Conservation (phyloP, 2,797 vertebrate genomes). For the Australoheros facetus region DNA sequence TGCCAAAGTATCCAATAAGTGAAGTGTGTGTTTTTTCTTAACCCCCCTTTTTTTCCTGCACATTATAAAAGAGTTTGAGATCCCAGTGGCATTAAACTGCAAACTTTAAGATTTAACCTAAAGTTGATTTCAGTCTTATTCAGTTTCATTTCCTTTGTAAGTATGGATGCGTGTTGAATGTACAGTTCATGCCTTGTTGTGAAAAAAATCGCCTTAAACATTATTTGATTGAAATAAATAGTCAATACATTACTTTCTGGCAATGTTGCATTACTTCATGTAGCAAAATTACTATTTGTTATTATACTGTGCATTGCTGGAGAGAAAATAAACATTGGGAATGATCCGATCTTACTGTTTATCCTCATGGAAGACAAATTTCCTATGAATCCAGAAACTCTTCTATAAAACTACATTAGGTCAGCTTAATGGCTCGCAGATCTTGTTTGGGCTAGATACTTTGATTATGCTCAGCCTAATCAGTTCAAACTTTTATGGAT, state of each 20-base stretch:
- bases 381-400: neutral
- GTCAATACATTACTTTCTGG: neutral
- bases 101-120: neutral
- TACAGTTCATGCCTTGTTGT: neutral
- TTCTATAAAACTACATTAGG: neutral
- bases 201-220: neutral
- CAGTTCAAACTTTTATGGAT: neutral
- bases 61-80: neutral
- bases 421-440: neutral
- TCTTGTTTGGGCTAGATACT: constrained; percentile 16
- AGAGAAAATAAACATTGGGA: neutral
- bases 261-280: neutral
- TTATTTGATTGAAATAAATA: neutral
- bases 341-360: neutral
- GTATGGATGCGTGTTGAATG: neutral
- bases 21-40: constrained; percentile 3
- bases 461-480: neutral
- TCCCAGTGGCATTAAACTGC: neutral
- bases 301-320: neutral
- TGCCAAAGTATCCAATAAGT: constrained; percentile 24
- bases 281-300: no score
- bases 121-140: neutral
- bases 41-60: neutral
- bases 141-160: neutral
- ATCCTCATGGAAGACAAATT: neutral